Conservation (phyloP, 2,888 invertebrate genomes). For the Pyrrhosoma nymphula region DNA sequence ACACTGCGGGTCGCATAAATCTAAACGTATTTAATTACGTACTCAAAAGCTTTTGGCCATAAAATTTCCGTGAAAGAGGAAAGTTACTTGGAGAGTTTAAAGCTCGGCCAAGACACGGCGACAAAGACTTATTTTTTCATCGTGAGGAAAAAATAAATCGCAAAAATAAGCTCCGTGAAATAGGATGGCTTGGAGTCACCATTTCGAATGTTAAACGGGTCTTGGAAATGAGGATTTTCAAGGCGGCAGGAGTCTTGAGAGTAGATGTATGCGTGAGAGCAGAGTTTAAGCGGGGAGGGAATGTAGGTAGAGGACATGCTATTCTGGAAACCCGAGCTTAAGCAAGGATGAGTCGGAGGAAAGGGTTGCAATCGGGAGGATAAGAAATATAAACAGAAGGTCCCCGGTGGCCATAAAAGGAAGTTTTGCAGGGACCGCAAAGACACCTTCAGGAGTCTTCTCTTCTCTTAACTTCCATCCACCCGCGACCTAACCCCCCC, state of each 20-base stretch:
- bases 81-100: not conserved
- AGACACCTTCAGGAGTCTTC: conserved; percentile 12
- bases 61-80: not conserved
- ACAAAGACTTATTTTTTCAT: not conserved
- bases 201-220: not conserved
- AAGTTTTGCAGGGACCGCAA: conserved; percentile 57
- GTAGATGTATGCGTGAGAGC: not conserved
- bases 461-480: not conserved
- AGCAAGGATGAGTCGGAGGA: not conserved
- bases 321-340: not conserved
- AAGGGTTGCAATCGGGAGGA: not conserved
- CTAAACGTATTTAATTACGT: too few species aligned
- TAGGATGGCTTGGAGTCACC: not conserved
- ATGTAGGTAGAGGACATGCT: not conserved
- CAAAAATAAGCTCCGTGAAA: not conserved
- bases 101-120: not conserved
- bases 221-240: not conserved
- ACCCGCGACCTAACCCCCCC: not conserved
- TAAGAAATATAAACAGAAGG: conserved; percentile 61
- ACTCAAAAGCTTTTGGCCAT: too few species aligned
- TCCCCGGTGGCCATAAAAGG: conserved; percentile 52
- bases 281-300: not conserved
- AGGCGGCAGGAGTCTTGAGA: not conserved
- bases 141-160: not conserved
- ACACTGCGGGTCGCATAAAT: too few species aligned